Percentiles rank a stretch among this genome's conserved stretches.
Conservation (phyloP, 2,888 invertebrate species). For the Spisula subtruncata region DNA sequence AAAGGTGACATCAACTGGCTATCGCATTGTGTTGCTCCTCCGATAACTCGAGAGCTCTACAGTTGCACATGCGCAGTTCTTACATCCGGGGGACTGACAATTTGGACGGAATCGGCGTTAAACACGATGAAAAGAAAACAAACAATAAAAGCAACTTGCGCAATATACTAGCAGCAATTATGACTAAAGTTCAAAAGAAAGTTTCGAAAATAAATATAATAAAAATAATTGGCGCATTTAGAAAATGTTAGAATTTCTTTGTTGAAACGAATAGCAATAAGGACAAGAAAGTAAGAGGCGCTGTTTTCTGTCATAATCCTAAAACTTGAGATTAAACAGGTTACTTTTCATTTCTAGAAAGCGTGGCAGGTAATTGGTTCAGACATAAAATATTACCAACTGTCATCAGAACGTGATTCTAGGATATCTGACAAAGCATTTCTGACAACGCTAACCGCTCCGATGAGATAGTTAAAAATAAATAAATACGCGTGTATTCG, state of each 20-base stretch:
- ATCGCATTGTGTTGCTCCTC: too few species aligned
- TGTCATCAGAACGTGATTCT: slow-evolving; percentile 2
- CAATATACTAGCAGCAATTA: not conserved
- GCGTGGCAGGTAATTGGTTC: slow-evolving; percentile 2
- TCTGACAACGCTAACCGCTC: not conserved
- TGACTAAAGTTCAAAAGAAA: not conserved
- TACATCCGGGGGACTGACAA: too few species aligned
- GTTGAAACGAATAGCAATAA: not conserved
- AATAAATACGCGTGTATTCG: not conserved
- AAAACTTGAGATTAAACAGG: slow-evolving; percentile 18
- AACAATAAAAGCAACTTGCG: too few species aligned
- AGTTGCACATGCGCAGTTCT: too few species aligned
- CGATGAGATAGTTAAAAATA: not conserved
- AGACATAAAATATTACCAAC: not conserved
- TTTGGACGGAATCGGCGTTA: too few species aligned
- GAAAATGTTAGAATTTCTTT: not conserved
- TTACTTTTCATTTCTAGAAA: slow-evolving; percentile 18
- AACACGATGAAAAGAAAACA: too few species aligned
- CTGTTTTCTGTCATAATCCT: slow-evolving; percentile 10
- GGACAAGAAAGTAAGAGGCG: not conserved
- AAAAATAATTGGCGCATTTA: slow-evolving; percentile 7
- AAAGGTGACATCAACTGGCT: too few species aligned
- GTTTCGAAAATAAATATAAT: not conserved
- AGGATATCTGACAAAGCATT: not conserved
- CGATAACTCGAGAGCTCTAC: too few species aligned